These are phyloP conservation scores for Vannuccia rotundouncinata DNA, from an alignment of 2,888 invertebrate species.

Conservation along the genomic window DNA sequence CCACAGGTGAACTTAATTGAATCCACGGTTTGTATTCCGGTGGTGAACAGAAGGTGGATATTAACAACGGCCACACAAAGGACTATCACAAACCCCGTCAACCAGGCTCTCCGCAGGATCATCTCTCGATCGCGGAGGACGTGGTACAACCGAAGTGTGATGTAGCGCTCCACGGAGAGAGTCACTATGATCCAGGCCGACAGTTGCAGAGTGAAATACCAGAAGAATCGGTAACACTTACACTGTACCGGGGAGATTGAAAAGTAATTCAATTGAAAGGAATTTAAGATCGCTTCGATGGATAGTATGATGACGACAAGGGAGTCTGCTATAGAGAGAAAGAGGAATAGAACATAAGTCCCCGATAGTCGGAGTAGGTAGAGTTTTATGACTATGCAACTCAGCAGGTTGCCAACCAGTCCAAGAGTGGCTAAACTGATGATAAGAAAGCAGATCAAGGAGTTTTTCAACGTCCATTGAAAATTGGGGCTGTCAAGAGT, in stretches of 20 bases:
- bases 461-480: not conserved
- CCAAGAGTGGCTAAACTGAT: not conserved
- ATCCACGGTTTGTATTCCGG: not conserved
- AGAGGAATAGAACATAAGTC: constrained; percentile 22
- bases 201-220: not conserved
- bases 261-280: not conserved
- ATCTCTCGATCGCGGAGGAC: not conserved
- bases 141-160: not conserved
- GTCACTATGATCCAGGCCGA: constrained; percentile 28
- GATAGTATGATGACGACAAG: not conserved
- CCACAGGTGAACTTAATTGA: not conserved
- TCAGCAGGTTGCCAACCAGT: constrained; percentile 1
- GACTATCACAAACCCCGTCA: not conserved
- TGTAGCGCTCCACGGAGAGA: not conserved
- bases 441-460: not conserved
- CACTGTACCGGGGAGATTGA: not conserved
- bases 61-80: not conserved
- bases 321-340: not conserved
- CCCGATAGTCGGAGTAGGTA: constrained; percentile 5
- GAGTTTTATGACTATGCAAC: constrained; percentile 1
- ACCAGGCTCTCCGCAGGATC: constrained; percentile 13
- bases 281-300: not conserved
- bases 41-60: not conserved
- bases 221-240: not conserved
- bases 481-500: not conserved